A percentile compares a stretch with the other conserved stretches of the same genome.
These are phyloP conservation scores for Mus musculus DNA, from an alignment of 2,113 vertebrate species.

Conservation along the genomic window GRCm39 chr5:6527501-6528000, in stretches of 20 bases:
- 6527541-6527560: not conserved
- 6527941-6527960: slow-evolving; percentile 5
- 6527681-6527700: not conserved
- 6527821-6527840: not conserved
- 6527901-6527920: not conserved
- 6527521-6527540: not conserved
- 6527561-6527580: not conserved
- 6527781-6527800: not conserved
- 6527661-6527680: not conserved
- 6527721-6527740: too few species aligned
- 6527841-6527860: not conserved
- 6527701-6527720: not conserved
- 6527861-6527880: not conserved
- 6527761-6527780: not conserved
- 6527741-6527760: not conserved
- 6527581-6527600: not conserved
- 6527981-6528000: slow-evolving; percentile 3
- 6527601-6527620: too few species aligned
- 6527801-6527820: not conserved
- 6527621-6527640: not conserved
- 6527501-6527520: not conserved
- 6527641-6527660: not conserved
- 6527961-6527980: not conserved
- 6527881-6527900: not conserved
- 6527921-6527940: not conserved